phyloP scores from a whole-genome alignment of 2,888 invertebrate genomes.

The Tinea semifulvella region DNA sequence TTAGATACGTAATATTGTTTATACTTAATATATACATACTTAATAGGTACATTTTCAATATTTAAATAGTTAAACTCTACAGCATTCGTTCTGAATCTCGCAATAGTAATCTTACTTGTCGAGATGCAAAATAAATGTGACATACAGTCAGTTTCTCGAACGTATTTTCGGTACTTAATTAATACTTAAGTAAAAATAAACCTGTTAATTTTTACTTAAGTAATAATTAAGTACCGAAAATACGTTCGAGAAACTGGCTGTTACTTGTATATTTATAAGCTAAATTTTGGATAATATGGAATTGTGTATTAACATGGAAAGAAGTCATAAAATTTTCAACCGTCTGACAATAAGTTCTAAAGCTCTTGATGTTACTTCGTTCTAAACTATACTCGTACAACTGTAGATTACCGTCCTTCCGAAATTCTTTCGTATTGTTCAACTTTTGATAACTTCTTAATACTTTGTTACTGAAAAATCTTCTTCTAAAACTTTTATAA shows the following conservation, averaged over 20 bases:
- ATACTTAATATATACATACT: not conserved
- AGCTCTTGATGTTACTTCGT: not conserved
- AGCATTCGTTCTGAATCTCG: not conserved
- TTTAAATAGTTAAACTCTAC: constrained; percentile 2
- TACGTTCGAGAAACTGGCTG: too few relatives aligned
- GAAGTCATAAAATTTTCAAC: not conserved
- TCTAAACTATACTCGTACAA: not conserved
- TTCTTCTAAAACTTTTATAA: constrained; percentile 7
- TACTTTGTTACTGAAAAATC: constrained; percentile 3
- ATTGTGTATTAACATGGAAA: constrained; percentile 4
- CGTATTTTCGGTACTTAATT: too few relatives aligned
- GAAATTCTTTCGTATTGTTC: not conserved
- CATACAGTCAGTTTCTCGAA: too few relatives aligned
- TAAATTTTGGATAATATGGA: not conserved
- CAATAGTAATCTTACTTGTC: too few relatives aligned
- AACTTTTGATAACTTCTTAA: not conserved
- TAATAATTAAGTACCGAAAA: too few relatives aligned
- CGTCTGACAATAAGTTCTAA: constrained; percentile 5
- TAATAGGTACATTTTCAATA: not conserved
- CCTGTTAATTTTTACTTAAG: too few relatives aligned
- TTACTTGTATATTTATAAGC: not conserved
- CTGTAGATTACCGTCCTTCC: constrained; percentile 10
- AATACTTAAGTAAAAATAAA: too few relatives aligned
- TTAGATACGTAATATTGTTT: constrained; percentile 5
- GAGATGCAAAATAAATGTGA: too few relatives aligned